These are phyloP conservation scores for Oncorhynchus kisutch DNA, from an alignment of 2,113 vertebrate species.

Conservation along the genomic window DNA sequence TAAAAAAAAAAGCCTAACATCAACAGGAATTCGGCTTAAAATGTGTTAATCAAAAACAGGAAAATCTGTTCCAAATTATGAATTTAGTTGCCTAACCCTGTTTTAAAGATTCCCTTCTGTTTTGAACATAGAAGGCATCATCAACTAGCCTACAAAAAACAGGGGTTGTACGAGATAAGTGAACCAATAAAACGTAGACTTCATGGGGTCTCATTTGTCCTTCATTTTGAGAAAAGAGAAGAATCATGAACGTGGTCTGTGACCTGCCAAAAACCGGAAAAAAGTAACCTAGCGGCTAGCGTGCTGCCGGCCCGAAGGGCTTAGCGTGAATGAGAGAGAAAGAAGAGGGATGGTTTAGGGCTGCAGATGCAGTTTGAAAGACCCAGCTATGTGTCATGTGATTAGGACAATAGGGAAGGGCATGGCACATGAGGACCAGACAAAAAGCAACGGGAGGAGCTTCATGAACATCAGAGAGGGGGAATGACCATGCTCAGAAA, in stretches of 20 bases:
- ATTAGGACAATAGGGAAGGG: not conserved
- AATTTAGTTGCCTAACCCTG: too few relatives aligned
- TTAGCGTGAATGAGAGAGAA: conserved; percentile 13
- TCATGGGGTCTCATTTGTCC: too few relatives aligned
- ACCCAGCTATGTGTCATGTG: not conserved
- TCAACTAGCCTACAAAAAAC: not conserved
- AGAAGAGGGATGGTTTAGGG: conserved; percentile 21
- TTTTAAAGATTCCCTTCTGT: not conserved
- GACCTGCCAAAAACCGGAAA: too few relatives aligned
- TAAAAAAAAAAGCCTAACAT: too few relatives aligned
- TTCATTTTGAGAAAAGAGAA: too few relatives aligned
- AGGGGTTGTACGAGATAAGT: not conserved
- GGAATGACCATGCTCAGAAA: conserved; percentile 23
- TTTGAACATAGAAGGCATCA: not conserved
- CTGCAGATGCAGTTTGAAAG: conserved; percentile 13
- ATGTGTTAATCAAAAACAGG: too few relatives aligned
- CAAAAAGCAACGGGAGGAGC: not conserved
- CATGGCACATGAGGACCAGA: conserved; percentile 12
- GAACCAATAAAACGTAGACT: not conserved
- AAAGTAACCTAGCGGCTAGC: too few relatives aligned
- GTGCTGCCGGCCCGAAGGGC: not conserved
- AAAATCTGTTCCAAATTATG: too few relatives aligned
- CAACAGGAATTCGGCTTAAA: too few relatives aligned
- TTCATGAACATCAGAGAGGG: conserved; percentile 29
- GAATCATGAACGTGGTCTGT: too few relatives aligned